phyloP scores from a whole-genome alignment of 2,888 invertebrate genomes.

The Diplazon laetatorius region DNA sequence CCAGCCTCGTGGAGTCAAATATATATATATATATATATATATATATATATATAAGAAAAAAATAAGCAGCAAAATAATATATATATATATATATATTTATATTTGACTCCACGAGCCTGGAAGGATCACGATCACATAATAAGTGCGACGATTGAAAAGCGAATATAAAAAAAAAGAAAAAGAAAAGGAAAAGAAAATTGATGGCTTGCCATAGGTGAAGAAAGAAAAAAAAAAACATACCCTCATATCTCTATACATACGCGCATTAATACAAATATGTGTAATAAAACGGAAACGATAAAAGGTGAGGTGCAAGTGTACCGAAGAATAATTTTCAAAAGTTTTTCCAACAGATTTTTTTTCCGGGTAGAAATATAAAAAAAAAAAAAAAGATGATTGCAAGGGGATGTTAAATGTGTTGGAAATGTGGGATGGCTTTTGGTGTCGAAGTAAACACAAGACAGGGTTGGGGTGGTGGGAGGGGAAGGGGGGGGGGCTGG shows the following conservation, averaged over 20 bases:
- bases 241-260: too few species aligned
- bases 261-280: too few species aligned
- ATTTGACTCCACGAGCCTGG: slow-evolving; percentile 3
- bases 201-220: slow-evolving; percentile 52
- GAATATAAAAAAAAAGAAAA: too few species aligned
- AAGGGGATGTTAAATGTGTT: slow-evolving; percentile 72
- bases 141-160: slow-evolving; percentile 55
- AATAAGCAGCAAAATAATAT: too few species aligned
- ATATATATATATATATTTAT: slow-evolving; percentile 30
- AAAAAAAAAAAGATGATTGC: slow-evolving; percentile 35
- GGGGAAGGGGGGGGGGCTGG: too few species aligned
- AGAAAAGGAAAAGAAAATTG: slow-evolving; percentile 55
- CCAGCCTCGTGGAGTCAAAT: slow-evolving; percentile 1
- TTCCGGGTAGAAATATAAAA: too few species aligned
- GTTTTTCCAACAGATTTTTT: too few species aligned
- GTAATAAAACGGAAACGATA: neutral
- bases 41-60: too few species aligned
- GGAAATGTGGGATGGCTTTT: slow-evolving; percentile 79
- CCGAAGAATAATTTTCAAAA: slow-evolving; percentile 60
- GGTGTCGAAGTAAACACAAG: slow-evolving; percentile 35
- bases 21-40: slow-evolving; percentile 29
- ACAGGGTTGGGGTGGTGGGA: too few species aligned
- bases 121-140: slow-evolving; percentile 42
- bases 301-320: slow-evolving; percentile 12
- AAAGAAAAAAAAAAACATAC: slow-evolving; percentile 25